Evolutionary conservation across 37 sponge, comb jelly and placozoan genomes (phyloP), one percentile per base, ranked within the genome.

Genomic region (Haliclona indistincta): DNA sequence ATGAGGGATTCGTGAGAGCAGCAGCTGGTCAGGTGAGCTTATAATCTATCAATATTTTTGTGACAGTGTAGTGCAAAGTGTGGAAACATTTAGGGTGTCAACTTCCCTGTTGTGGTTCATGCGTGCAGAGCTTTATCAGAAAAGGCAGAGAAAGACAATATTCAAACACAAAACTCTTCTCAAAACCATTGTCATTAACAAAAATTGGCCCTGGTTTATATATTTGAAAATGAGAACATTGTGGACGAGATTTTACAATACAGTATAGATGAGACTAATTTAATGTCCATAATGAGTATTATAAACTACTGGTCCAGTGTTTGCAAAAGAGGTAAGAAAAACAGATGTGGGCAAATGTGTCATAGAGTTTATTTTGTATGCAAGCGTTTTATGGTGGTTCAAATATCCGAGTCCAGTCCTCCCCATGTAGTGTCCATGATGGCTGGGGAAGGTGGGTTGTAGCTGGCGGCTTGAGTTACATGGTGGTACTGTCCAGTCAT

Each of bases 401-500:
- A n/a, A n/a, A n/a, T n/a, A n/a, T n/a, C n/a, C n/a, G n/a, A n/a
- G n/a, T n/a, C n/a, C n/a, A n/a, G n/a, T n/a, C 73, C 79, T 17
- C 47, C 70, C n/a, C 47, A 30, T n/a, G 73, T 36, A 37, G 87
- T 86, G 64, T 86, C 87, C 87, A 86, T 86, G 28, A 80, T 65
- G 49, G 87, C 87, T 2, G 87, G 87, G 26, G 87, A 86, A 11
- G 87, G 79, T 58, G 86, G 87, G 19, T 68, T 67, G 62, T 80
- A 70, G 63, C 61, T 68, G 23, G n/a, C 43, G 8, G 8, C 32
- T 20, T 61, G 63, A 40, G 11, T 8, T 20, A 32, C 37, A 10
- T 26, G 8, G 4, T 32, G 67, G 19, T 36, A 19, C 37, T 26
- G 43, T 7, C 29, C 6, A 20, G 40, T 32, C 32, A 28, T 28